Evolutionary conservation across 2,113 vertebrate species (phyloP), one percentile per base, ranked within the genome.

Genomic region (Cacatua alba): DNA sequence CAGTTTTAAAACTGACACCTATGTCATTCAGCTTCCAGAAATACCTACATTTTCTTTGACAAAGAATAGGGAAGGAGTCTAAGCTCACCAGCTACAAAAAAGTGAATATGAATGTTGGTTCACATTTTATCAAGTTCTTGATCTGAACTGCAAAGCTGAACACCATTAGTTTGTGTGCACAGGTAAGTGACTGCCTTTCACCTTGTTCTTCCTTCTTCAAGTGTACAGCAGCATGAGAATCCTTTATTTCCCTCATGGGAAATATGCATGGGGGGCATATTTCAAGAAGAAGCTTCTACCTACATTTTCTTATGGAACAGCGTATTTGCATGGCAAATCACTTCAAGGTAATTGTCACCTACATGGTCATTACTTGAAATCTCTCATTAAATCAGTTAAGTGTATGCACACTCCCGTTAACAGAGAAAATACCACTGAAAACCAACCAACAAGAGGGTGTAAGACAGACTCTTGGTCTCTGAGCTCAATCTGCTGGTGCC

Each of bases 1-100:
- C 29, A 48, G 17, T 19, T 94, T 91, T n/a, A 82, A 87, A 92
- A 76, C 24, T 55, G 80, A 88, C 69, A 86, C 24, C 17, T n/a
- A 33, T 0, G 3, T 64, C 49, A 52, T 52, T 79, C 21, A 49
- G 33, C 39, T 76, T 89, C 81, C 48, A 63, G 59, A 95, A 92
- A 60, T 23, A 88, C 11, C 52, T 35, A 28, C 16, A 63, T 62
- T 85, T 82, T 62, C 52, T 84, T 57, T 68, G 43, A 69, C 37
- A 53, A 79, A 94, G 87, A 55, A 44, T 1, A 8, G 17, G 44
- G 35, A 57, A 74, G 44, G 16, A 62, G 20, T 39, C 15, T 14
- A 83, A 86, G 24, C 79, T 74, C 49, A 51, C 21, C 51, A 69
- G 72, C 55, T 64, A 53, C 21, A 18, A 68, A 88, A 83, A 95